Base-by-base conservation (phyloP, 2,797 vertebrate genomes). In the Falco rusticolus region DNA sequence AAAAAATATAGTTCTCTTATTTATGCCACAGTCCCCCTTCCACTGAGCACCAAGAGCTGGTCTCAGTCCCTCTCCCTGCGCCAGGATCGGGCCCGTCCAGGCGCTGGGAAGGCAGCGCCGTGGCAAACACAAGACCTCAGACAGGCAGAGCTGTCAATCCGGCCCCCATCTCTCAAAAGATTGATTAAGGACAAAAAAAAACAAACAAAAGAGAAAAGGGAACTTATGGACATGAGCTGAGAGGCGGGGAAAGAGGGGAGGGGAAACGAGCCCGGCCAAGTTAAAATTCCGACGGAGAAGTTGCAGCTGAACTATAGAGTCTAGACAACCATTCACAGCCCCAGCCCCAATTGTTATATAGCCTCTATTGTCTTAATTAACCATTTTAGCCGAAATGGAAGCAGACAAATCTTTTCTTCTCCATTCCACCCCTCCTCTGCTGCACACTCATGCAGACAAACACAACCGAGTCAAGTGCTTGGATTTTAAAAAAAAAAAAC, bases 361-460 rank as follows among this genome's bases (percentile, higher is more conserved):
- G 91, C 84, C 90, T 84, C 97, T 87, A 97, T 97, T 98, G 97
- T 98, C 97, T 97, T 98, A 97, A 98, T 97, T 97, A 97, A 96
- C 96, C 94, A 96, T 97, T 97, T 89, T 78, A 92, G 91, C 90
- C 11, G 51, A 80, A 96, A 92, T 78, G 87, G 85, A 93, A 93
- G 83, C 92, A 96, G 96, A 97, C 94, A 81, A 97, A 95, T 31
- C 90, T 79, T 84, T 93, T 94, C 88, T 96, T 87, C 68, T 63
- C 64, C 9, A 6, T 37, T 17, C 95, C 82, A 87, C 61, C 92
- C 93, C 91, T 94, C 82, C 95, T 64, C 86, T 77, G 88, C 78
- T 26, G 78, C 93, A 81, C 81, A 29, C 88, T 95, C 89, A 48
- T 10, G 87, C 93, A 95, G 96, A 96, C 96, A 97, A 95, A 92